Base-by-base conservation (phyloP, 2,888 invertebrate genomes). In the Cepaea hortensis region DNA sequence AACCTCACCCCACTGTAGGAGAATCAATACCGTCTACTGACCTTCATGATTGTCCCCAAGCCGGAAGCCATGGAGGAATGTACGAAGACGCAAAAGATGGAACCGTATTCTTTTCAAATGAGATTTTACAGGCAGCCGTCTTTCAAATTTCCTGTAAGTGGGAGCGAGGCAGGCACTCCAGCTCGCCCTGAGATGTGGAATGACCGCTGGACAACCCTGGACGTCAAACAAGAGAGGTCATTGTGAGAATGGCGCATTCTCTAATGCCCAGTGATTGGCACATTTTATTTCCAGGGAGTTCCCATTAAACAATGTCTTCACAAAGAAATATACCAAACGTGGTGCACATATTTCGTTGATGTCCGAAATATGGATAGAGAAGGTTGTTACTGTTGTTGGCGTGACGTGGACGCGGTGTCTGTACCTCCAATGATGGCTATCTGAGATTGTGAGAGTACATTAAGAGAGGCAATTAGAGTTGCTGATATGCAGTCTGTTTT, bases 121-220 rank as follows among this genome's bases (percentile, higher is more conserved):
- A 11, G 23, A 61, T n/a, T 15, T 13, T 55, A 50, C 55, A 72
- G 48, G n/a, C n/a, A 55, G 11, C 15, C 15, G 50, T 82, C 70
- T 70, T 61, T n/a, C 46, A 72, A 82, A 55, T 72, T 82, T 35
- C 72, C 50, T 48, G 72, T 72, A 50, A 50, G n/a, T 35, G 81
- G 70, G 55, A 55, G 55, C 55, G 7, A 55, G 55, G 55, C 7
- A 72, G 3, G 6, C 46, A 50, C 73, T 70, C 35, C 9, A 18
- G 18, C 23, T 72, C 3, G 23, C 35, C 15, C 5, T 46, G 55
- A 61, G 79, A 79, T 61, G 9, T 62, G 23, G 55, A 15, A 61
- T 35, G 15, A 62, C 61, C 18, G 5, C 9, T 79, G 62, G 46
- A 61, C 2, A 35, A 46, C 79, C 13, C 62, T 62, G 62, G 55